Conservation (phyloP, 2,888 invertebrate genomes). For the Neocrepidodera transversa region DNA sequence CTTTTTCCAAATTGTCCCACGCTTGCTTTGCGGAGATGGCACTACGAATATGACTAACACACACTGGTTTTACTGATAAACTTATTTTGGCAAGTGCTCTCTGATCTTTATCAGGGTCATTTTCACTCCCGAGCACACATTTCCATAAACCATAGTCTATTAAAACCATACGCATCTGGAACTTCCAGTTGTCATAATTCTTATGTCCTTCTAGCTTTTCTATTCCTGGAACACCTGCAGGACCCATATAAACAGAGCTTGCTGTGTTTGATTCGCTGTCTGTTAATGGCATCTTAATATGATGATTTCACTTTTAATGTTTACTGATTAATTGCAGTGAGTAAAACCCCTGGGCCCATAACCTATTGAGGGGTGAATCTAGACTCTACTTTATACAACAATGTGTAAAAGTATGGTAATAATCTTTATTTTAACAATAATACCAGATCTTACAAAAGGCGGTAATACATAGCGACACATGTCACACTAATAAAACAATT, state of each 20-base stretch:
- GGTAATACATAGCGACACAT: too few relatives aligned
- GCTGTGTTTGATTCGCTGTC: too few relatives aligned
- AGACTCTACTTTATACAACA: too few relatives aligned
- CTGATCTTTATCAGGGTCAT: slow-evolving; percentile 4
- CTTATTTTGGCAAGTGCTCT: slow-evolving; percentile 15
- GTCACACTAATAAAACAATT: too few relatives aligned
- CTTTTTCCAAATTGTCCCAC: slow-evolving; percentile 19
- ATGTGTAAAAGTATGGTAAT: too few relatives aligned
- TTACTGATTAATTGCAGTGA: too few relatives aligned
- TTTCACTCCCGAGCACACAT: not conserved
- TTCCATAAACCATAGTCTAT: slow-evolving; percentile 16
- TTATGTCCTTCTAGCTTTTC: slow-evolving; percentile 19
- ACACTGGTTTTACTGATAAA: slow-evolving; percentile 8
- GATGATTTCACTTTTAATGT: too few relatives aligned
- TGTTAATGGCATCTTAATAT: too few relatives aligned
- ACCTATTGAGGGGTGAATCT: slow-evolving; percentile 1
- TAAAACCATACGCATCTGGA: slow-evolving; percentile 8
- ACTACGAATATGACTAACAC: slow-evolving; percentile 8
- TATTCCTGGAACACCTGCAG: slow-evolving; percentile 5
- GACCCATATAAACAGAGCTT: not conserved
- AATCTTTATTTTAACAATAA: too few relatives aligned
- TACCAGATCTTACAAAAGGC: too few relatives aligned
- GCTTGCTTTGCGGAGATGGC: slow-evolving; percentile 11
- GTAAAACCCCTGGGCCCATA: slow-evolving; percentile 12
- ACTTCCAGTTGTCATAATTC: slow-evolving; percentile 20